Evolutionary conservation across 64 coral and sea anemone species (phyloP).

Genomic region (Montipora capricornis): DNA sequence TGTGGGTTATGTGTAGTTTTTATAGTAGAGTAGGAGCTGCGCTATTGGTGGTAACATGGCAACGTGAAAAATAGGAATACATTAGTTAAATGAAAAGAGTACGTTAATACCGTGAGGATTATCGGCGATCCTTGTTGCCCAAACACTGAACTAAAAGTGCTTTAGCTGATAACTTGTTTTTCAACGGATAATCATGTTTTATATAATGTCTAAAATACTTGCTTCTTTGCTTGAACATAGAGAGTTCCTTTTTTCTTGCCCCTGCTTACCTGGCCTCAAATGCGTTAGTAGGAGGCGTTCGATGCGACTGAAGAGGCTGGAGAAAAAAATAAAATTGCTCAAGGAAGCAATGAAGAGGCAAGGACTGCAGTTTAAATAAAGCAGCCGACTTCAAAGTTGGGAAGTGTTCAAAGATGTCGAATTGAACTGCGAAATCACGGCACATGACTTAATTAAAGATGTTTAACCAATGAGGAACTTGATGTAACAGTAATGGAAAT

Average conservation of each 20-base stretch:
- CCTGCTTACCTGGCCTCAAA: constrained; percentile 42
- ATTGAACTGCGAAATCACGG: neutral
- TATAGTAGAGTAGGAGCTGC: no score
- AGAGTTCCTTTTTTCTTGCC: constrained; percentile 27
- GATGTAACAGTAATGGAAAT: no score
- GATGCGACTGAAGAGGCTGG: constrained; percentile 47
- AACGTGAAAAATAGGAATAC: no score
- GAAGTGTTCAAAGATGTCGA: constrained; percentile 36
- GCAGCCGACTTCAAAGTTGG: constrained; percentile 53
- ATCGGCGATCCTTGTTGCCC: no score
- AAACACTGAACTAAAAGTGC: no score
- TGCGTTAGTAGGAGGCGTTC: constrained; percentile 54
- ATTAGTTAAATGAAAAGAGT: no score
- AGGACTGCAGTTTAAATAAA: constrained; percentile 21
- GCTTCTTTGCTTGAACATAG: neutral
- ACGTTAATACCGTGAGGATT: no score
- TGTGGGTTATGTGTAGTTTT: no score
- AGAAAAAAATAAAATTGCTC: constrained; percentile 43
- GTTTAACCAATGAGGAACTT: no score
- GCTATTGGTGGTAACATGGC: no score
- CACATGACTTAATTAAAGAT: neutral
- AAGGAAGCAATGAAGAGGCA: constrained; percentile 35
- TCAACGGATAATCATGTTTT: neutral
- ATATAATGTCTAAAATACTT: neutral
- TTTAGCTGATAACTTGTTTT: neutral